Base-by-base conservation (phyloP, 2,113 vertebrate genomes). In the Dryoscopus gambensis region DNA sequence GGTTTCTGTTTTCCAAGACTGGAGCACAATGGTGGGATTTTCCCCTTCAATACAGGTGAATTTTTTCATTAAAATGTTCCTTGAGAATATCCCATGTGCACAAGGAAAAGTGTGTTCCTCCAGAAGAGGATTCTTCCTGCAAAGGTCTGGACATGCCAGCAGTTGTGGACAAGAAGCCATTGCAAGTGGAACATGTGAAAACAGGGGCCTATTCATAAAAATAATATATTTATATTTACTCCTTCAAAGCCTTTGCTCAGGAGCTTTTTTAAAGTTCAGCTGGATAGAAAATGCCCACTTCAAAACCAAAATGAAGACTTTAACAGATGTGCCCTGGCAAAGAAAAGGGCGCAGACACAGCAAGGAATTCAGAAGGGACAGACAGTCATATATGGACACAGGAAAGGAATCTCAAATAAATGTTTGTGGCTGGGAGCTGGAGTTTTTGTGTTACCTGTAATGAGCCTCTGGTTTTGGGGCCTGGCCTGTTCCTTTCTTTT, bases 191-290 rank as follows among this genome's bases (percentile, higher is more conserved):
- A 93, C 55, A 76, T 82, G 80, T 67, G 94, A 96, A 94, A 94
- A 96, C 95, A 97, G 93, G 88, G 39, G 60, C 81, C 77, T 96
- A 97, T 97, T 97, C 95, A 97, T 95, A 90, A 93, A 93, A 96
- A 79, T 30, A 94, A 95, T 65, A 62, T 95, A 95, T 96, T 95
- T 96, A 74, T 97, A 94, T 97, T 96, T 95, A 91, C 85, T 93
- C 25, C 25, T 93, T 84, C 77, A 91, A 94, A 67, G 78, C 71
- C 80, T 97, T 87, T 87, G 80, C 90, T 95, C 92, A 81, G 82
- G 73, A 84, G 82, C 55, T 75, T 88, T 95, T 97, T 90, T n/a
- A 91, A 93, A 95, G 86, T 64, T 94, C 83, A 83, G 83, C 90
- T 89, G 91, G 87, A 91, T 69, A 91, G 47, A 81, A 96, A 96